Evolutionary conservation across 2,113 vertebrate species (phyloP), one percentile per base, ranked within the genome.

Genomic region (Vulpes lagopus): DNA sequence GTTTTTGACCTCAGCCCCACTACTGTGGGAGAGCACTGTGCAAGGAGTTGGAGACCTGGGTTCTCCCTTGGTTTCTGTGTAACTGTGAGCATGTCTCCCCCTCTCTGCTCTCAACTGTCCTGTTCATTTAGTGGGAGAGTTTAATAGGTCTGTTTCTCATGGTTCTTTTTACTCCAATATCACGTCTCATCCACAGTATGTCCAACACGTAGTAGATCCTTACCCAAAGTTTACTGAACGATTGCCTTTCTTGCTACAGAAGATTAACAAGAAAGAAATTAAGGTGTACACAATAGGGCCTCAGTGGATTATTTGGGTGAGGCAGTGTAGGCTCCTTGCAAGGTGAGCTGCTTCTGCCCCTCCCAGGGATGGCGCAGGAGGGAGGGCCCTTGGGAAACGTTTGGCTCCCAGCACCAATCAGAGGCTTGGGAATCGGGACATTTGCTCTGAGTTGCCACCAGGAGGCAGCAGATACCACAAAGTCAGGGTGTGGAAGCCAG

Each of bases 381-480:
- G 25, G 32, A 43, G 30, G 60, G 55, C 19, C 27, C 3, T 2
- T 23, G 62, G 51, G 27, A 74, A 89, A 95, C n/a, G 17, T 15
- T 2, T 1, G 9, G 51, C 25, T 84, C 43, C 27, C 11, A 1
- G 64, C 10, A 1, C 16, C n/a, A 32, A n/a, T 19, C 0, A 0
- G n/a, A 84, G 23, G 8, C 71, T 76, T 10, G 82, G 86, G 64
- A 80, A 69, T 62, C 1, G 1, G 78, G 59, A 93, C 30, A 62
- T 16, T 55, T 91, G 79, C 38, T 65, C 11, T 0, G 12, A 67
- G 32, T 16, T 16, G 38, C 89, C 98, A 95, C 94, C 64, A 96
- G 95, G 69, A 87, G 97, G 94, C 90, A 95, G 94, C 27, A 94
- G 87, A 92, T 49, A 53, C 92, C 12, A 16, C 32, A 65, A 82